Conservation (phyloP, 2,888 invertebrate species). For the Caenorhabditis becei region DNA sequence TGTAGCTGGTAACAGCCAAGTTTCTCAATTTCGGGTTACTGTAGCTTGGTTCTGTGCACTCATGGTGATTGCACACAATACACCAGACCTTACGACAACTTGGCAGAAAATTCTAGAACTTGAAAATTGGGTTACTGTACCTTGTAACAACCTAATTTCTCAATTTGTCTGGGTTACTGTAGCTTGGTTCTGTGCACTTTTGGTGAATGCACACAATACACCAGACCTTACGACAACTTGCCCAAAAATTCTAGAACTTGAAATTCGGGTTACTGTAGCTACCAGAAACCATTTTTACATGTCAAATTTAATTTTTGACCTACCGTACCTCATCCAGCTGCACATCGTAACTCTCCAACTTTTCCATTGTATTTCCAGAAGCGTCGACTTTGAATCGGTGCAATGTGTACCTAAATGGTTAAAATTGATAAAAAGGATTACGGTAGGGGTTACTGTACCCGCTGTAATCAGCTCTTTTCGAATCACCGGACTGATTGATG, state of each 20-base stretch:
- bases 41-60: not conserved
- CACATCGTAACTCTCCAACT: slow-evolving; percentile 49
- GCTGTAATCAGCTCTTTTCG: slow-evolving; percentile 32
- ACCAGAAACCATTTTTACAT: too few relatives aligned
- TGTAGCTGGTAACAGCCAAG: not conserved
- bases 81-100: not conserved
- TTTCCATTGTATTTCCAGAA: slow-evolving; percentile 38
- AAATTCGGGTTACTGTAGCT: not conserved
- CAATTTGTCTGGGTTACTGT: not conserved
- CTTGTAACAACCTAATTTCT: not conserved
- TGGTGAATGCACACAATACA: not conserved
- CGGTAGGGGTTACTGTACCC: slow-evolving; percentile 13
- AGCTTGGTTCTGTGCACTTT: not conserved
- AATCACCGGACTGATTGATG: slow-evolving; percentile 8
- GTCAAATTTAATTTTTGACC: too few relatives aligned
- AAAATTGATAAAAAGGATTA: slow-evolving; percentile 7
- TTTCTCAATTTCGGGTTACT: too few relatives aligned
- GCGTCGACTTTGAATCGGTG: slow-evolving; percentile 53
- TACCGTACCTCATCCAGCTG: slow-evolving; percentile 36
- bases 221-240: not conserved
- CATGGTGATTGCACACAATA: not conserved
- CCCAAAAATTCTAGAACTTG: too few relatives aligned
- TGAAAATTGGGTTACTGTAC: not conserved
- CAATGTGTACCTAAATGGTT: slow-evolving; percentile 35
- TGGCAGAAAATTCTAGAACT: not conserved